phyloP scores from a whole-genome alignment of 30 jellyfish, hydroid and myxozoan species.

The Turritopsis dohrnii region DNA sequence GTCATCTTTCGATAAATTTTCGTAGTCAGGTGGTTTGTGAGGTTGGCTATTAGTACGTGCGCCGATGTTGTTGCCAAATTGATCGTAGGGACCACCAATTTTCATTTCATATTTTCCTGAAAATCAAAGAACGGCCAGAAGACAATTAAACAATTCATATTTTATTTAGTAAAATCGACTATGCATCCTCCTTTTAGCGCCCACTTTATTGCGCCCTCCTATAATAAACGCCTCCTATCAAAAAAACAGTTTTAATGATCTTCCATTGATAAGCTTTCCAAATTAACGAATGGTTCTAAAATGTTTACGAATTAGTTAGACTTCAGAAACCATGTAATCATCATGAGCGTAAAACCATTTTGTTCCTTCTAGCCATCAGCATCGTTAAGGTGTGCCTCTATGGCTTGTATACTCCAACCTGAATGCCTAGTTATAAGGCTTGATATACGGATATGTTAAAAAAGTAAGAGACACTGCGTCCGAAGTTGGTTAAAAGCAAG shows the following conservation, averaged over 20 bases:
- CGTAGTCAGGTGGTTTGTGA: slow-evolving; percentile 8
- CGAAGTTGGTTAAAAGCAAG: too few relatives aligned
- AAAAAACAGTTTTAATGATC: background rate
- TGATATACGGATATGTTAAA: too few relatives aligned
- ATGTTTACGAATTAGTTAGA: too few relatives aligned
- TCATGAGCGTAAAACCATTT: too few relatives aligned
- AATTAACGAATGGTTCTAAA: too few relatives aligned
- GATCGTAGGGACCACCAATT: slow-evolving; percentile 82
- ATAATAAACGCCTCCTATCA: background rate
- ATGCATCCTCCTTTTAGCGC: background rate
- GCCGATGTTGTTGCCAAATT: slow-evolving; percentile 22
- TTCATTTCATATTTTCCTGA: slow-evolving; percentile 88
- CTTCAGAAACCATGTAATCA: too few relatives aligned
- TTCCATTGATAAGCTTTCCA: background rate
- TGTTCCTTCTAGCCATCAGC: too few relatives aligned
- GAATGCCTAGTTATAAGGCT: too few relatives aligned
- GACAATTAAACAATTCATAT: background rate
- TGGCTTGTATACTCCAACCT: too few relatives aligned
- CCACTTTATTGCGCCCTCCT: background rate
- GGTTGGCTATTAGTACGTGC: background rate
- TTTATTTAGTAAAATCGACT: background rate
- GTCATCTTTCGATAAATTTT: slow-evolving; percentile 22
- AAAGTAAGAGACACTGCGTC: too few relatives aligned
- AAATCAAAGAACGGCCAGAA: background rate
- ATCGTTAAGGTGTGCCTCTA: too few relatives aligned